A percentile compares a stretch with the other conserved stretches of the same genome.
These are phyloP conservation scores for Poliocrania exsul DNA, from an alignment of 2,797 vertebrate genomes.

Conservation along the genomic window DNA sequence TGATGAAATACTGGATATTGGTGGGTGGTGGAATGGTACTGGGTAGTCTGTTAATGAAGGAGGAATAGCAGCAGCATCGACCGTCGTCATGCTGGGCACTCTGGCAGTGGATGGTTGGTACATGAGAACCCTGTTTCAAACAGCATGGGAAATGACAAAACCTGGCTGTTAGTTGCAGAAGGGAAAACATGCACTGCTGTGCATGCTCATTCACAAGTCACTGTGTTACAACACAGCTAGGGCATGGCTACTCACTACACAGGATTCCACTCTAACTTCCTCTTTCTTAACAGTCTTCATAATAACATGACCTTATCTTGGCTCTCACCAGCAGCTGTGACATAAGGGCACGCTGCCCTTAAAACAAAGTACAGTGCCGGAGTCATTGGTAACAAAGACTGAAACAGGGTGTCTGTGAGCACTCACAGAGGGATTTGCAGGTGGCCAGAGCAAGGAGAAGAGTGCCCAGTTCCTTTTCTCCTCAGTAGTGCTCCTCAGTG, in stretches of 20 bases:
- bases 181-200: not conserved
- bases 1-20: conserved; percentile 87
- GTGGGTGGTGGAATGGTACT: conserved; percentile 91
- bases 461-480: accelerated
- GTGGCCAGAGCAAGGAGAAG: not conserved
- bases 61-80: conserved; percentile 87
- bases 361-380: conserved; percentile 29
- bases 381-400: not conserved
- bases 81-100: conserved; percentile 85
- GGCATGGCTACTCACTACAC: conserved; percentile 30
- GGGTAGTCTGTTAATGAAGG: conserved; percentile 90
- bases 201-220: not conserved
- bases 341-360: conserved; percentile 10
- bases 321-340: conserved; percentile 50
- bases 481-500: not conserved
- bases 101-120: conserved; percentile 90
- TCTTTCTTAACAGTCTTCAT: conserved; percentile 53
- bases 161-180: conserved; percentile 34
- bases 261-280: conserved; percentile 32
- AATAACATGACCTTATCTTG: conserved; percentile 6
- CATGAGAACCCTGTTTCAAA: conserved; percentile 87
- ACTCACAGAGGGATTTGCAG: not conserved
- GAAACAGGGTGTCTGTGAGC: not conserved
- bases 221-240: not conserved
- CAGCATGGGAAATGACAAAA: conserved; percentile 62